These are phyloP conservation scores for Echiichthys vipera DNA, from an alignment of 2,797 vertebrate genomes.

Conservation along the genomic window DNA sequence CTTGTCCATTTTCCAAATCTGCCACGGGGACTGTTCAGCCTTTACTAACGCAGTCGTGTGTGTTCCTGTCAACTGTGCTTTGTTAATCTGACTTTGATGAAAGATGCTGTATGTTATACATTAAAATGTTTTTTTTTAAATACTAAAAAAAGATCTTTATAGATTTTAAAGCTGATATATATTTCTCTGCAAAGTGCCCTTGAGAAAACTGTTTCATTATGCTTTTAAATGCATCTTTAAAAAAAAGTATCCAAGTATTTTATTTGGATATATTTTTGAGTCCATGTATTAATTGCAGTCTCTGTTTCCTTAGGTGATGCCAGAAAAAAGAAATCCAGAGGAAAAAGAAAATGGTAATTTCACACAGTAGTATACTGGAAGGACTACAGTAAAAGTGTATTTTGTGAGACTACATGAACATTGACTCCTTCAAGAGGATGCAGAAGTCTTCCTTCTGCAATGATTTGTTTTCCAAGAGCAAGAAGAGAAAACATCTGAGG, in stretches of 20 bases:
- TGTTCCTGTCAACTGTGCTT: slow-evolving; percentile 65
- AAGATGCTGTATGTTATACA: slow-evolving; percentile 30
- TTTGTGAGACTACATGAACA: slow-evolving; percentile 24
- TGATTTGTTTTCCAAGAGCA: slow-evolving; percentile 20
- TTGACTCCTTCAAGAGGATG: slow-evolving; percentile 27
- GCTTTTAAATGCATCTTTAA: no score
- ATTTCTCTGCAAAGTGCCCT: background rate
- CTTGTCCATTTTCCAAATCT: slow-evolving; percentile 66
- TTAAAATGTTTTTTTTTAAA: slow-evolving; percentile 38
- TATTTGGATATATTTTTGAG: background rate
- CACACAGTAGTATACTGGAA: slow-evolving; percentile 40
- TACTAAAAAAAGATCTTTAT: background rate
- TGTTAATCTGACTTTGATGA: slow-evolving; percentile 35
- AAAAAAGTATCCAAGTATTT: slow-evolving; percentile 37
- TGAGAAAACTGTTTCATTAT: background rate
- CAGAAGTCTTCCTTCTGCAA: slow-evolving; percentile 41
- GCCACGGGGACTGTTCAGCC: slow-evolving; percentile 49
- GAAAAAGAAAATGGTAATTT: slow-evolving; percentile 80
- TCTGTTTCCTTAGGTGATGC: slow-evolving; percentile 76
- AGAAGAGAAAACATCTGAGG: slow-evolving; percentile 1
- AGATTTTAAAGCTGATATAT: slow-evolving; percentile 6
- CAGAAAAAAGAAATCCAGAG: slow-evolving; percentile 81
- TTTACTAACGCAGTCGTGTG: slow-evolving; percentile 61
- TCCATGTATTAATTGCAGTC: slow-evolving; percentile 61
- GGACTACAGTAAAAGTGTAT: slow-evolving; percentile 33